These are phyloP conservation scores for Actinia equina DNA, from an alignment of 64 coral and sea anemone species.

Conservation along the genomic window DNA sequence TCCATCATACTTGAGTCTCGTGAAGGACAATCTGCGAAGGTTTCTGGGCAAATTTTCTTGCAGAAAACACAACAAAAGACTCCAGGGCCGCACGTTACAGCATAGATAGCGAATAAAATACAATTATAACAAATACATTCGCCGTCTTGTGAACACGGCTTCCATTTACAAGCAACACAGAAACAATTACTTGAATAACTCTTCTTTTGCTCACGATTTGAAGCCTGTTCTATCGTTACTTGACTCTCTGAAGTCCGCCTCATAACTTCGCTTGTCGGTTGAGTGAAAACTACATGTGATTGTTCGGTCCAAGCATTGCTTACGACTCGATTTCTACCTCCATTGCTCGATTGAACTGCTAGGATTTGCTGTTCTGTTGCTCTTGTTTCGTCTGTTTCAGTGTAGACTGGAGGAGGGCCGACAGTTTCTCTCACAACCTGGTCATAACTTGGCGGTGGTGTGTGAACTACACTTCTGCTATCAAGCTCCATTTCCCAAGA, in stretches of 20 bases:
- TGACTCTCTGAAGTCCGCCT: not conserved
- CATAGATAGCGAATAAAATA: not conserved
- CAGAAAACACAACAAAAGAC: not conserved
- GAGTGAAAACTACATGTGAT: not conserved
- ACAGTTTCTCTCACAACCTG: not conserved
- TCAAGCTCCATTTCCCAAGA: not conserved
- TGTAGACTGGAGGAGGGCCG: slow-evolving; percentile 8
- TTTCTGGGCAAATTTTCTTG: slow-evolving; percentile 6
- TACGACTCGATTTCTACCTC: not conserved
- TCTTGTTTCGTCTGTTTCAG: slow-evolving; percentile 2
- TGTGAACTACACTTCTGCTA: not conserved
- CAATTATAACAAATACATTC: slow-evolving; percentile 32
- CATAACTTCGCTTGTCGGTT: not conserved
- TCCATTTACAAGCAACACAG: slow-evolving; percentile 19
- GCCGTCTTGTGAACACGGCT: not conserved
- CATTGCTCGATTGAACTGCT: not conserved
- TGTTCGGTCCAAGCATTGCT: not conserved
- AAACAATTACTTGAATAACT: slow-evolving; percentile 5
- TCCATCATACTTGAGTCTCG: slow-evolving; percentile 8
- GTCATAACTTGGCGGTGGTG: not conserved
- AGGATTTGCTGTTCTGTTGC: not conserved
- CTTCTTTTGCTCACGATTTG: not conserved
- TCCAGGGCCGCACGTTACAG: not conserved
- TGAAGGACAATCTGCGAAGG: slow-evolving; percentile 1
- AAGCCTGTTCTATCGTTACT: not conserved